Percentiles rank a stretch among this genome's conserved stretches.
These are phyloP conservation scores for Hippocampus mohnikei DNA, from an alignment of 2,113 vertebrate species.

Conservation along the genomic window DNA sequence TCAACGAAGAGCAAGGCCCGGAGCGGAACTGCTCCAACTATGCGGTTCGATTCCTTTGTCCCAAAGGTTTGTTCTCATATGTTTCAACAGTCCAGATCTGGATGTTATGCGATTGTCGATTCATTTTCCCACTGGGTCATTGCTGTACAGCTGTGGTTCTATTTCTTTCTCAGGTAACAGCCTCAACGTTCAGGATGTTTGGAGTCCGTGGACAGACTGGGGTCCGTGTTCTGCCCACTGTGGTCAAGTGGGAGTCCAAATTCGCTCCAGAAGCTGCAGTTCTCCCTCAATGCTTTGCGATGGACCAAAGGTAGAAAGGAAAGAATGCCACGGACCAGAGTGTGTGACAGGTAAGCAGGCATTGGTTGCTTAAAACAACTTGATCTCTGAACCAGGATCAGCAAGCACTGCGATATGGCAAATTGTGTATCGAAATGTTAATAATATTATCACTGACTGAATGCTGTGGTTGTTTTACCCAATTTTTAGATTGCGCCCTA, in stretches of 20 bases:
- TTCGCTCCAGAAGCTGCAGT: conserved; percentile 81
- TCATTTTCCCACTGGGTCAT: not conserved
- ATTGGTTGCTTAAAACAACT: not conserved
- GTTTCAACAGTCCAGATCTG: not conserved
- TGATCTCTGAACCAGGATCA: not conserved
- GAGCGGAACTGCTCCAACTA: conserved; percentile 82
- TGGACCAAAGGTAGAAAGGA: conserved; percentile 80
- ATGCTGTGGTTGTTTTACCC: conserved; percentile 2
- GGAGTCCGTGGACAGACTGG: conserved; percentile 90
- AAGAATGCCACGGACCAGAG: conserved; percentile 76
- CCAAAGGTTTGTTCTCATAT: conserved; percentile 66
- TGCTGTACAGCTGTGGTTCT: not conserved
- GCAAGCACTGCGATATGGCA: too few species aligned
- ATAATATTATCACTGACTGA: not conserved
- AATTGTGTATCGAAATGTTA: not conserved
- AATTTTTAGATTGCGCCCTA: conserved; percentile 77
- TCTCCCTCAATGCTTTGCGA: conserved; percentile 72
- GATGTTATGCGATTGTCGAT: not conserved
- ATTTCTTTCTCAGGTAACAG: conserved; percentile 64
- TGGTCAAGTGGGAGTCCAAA: conserved; percentile 79
- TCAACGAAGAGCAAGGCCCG: conserved; percentile 79
- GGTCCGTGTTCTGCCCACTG: conserved; percentile 83
- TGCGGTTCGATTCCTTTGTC: conserved; percentile 79
- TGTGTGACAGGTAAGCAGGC: conserved; percentile 70
- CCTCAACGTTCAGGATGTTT: conserved; percentile 59